Evolutionary conservation across 2,797 vertebrate species (phyloP).

Genomic region (Danio kyathit): DNA sequence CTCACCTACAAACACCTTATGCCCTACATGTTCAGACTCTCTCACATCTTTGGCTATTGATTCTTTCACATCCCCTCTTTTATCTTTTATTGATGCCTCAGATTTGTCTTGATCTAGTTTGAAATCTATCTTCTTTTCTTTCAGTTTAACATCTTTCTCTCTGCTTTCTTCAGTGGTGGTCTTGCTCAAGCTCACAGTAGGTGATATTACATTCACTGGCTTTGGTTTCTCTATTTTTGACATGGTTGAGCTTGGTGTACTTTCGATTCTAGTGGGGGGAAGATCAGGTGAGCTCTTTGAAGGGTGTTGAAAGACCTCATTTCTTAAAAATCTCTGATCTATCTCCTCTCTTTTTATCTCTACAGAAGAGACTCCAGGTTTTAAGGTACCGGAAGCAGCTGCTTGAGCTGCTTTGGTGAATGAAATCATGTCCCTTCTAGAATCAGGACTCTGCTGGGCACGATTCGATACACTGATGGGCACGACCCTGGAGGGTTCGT

Average conservation of each 20-base stretch:
- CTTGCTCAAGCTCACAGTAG: conserved; percentile 62
- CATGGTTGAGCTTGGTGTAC: conserved; percentile 51
- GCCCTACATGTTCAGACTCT: conserved; percentile 48
- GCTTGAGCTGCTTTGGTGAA: conserved; percentile 76
- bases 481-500: conserved; percentile 75
- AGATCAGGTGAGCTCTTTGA: conserved; percentile 43
- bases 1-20: conserved; percentile 59
- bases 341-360: conserved; percentile 58
- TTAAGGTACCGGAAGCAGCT: conserved; percentile 56
- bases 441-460: conserved; percentile 75
- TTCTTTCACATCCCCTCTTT: conserved; percentile 57
- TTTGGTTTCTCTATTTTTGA: conserved; percentile 63
- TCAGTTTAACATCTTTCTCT: conserved; percentile 29
- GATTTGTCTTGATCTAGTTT: conserved; percentile 26
- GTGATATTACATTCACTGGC: conserved; percentile 68
- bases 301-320: conserved; percentile 54
- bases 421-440: conserved; percentile 82
- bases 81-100: conserved; percentile 13
- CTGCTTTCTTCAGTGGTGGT: conserved; percentile 26
- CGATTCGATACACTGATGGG: conserved; percentile 73
- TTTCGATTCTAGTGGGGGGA: conserved; percentile 24
- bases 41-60: conserved; percentile 52
- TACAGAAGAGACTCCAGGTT: conserved; percentile 50
- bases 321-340: conserved; percentile 64
- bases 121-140: conserved; percentile 21